Evolutionary conservation across 2,888 invertebrate genomes (phyloP).

Genomic region (Copidosoma aretas): DNA sequence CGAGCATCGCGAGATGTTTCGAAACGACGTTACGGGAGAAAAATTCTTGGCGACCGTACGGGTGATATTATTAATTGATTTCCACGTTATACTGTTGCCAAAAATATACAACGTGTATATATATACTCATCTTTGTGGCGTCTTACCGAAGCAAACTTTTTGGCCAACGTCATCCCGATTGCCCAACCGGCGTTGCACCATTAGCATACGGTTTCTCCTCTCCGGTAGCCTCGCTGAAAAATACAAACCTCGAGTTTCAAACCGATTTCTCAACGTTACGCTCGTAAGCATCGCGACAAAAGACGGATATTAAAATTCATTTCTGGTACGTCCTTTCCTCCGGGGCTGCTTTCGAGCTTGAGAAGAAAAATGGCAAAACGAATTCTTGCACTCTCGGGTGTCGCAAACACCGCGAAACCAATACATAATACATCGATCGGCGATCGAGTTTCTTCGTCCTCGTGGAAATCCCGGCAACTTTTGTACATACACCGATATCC

Average conservation of each 20-base stretch:
- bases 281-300: background rate
- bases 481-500: too few species aligned
- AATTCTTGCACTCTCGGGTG: too few species aligned
- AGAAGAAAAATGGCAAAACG: background rate
- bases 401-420: too few species aligned
- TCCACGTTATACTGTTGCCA: too few species aligned
- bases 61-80: too few species aligned
- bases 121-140: background rate
- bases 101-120: background rate
- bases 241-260: conserved; percentile 25
- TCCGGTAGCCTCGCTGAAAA: conserved; percentile 47
- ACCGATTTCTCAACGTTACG: background rate
- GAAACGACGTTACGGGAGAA: too few species aligned
- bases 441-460: too few species aligned
- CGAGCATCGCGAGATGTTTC: too few species aligned
- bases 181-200: conserved; percentile 48
- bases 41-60: too few species aligned
- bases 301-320: background rate
- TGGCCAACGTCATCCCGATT: conserved; percentile 50
- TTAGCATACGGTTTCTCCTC: conserved; percentile 49
- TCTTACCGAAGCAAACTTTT: conserved; percentile 57
- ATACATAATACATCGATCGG: too few species aligned
- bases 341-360: background rate
- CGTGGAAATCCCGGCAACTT: too few species aligned
- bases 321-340: background rate